Conservation (phyloP, 2,113 vertebrate species). For the Gymnocephalus cernua region DNA sequence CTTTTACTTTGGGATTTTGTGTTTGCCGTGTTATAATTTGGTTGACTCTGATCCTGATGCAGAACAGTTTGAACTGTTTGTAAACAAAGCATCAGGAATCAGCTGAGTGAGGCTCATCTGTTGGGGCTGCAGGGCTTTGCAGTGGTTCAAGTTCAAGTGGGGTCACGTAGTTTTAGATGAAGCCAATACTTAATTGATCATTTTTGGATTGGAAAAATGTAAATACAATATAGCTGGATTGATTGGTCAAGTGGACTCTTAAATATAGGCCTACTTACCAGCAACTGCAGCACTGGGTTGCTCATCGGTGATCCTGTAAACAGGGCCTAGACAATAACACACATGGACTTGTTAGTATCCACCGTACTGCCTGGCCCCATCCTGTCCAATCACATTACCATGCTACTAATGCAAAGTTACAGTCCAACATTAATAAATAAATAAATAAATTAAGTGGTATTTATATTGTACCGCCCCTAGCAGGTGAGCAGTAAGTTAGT, state of each 20-base stretch:
- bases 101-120: not conserved
- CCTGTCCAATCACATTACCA: slow-evolving; percentile 21
- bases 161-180: not conserved
- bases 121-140: not conserved
- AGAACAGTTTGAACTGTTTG: not conserved
- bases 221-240: not conserved
- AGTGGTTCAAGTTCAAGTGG: not conserved
- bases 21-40: too few species aligned
- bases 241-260: not conserved
- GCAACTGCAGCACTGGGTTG: slow-evolving; percentile 68
- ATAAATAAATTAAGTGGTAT: not conserved
- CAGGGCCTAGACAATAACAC: slow-evolving; percentile 66
- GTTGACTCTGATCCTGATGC: not conserved
- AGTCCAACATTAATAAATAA: not conserved
- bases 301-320: slow-evolving; percentile 14
- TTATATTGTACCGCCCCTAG: not conserved
- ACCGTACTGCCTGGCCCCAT: not conserved
- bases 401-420: slow-evolving; percentile 4
- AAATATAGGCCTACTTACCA: slow-evolving; percentile 66
- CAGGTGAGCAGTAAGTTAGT: not conserved
- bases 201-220: not conserved
- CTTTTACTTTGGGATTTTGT: too few species aligned
- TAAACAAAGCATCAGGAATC: not conserved
- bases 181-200: not conserved
- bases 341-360: slow-evolving; percentile 12